These are phyloP conservation scores for Agrilus cyanescens DNA, from an alignment of 2,888 invertebrate species.

Conservation along the genomic window DNA sequence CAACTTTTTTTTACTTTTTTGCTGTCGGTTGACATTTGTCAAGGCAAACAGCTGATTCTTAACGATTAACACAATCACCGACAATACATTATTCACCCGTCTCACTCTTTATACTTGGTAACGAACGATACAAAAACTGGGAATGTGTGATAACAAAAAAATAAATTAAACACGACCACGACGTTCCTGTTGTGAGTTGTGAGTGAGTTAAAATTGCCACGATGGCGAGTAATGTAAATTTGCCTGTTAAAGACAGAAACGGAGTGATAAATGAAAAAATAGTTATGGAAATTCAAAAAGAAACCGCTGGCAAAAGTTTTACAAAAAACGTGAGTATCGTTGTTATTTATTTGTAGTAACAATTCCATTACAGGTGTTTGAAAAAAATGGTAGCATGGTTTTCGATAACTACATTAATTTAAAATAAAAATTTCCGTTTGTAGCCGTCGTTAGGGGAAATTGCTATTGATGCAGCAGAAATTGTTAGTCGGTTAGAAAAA, in stretches of 20 bases:
- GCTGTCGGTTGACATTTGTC: not conserved
- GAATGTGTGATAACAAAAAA: no score
- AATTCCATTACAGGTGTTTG: constrained; percentile 1
- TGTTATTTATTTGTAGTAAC: not conserved
- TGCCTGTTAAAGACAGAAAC: constrained; percentile 18
- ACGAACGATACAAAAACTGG: no score
- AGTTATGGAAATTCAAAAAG: constrained; percentile 20
- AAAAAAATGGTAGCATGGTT: not conserved
- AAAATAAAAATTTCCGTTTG: constrained; percentile 10
- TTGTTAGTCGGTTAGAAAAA: constrained; percentile 35
- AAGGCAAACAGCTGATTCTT: not conserved
- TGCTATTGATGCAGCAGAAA: constrained; percentile 36
- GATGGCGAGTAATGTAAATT: constrained; percentile 21
- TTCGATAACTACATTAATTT: constrained; percentile 32
- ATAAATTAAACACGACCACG: no score
- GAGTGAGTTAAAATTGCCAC: constrained; percentile 17
- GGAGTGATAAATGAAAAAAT: constrained; percentile 18
- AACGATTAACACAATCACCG: no score
- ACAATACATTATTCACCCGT: no score
- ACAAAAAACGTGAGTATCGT: constrained; percentile 18
- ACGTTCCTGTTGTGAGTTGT: not conserved
- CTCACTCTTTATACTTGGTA: no score
- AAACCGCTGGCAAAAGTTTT: constrained; percentile 11
- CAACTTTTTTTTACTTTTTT: no score
- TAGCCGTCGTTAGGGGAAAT: constrained; percentile 33